Evolutionary conservation across 2,797 vertebrate species (phyloP).

Genomic region (Crossoptilon crossoptilon): DNA sequence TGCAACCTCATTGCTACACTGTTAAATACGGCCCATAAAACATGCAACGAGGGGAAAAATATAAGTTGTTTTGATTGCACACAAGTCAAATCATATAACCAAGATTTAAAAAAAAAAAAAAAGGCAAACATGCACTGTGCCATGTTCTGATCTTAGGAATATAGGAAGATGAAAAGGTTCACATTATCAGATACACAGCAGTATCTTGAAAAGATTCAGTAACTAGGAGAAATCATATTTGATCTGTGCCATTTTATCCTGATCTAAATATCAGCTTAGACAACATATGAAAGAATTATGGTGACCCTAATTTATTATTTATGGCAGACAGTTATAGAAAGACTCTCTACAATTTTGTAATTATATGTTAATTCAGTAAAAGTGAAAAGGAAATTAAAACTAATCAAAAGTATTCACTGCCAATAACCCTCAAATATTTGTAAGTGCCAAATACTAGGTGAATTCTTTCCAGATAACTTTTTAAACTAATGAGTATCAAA

Average conservation of each 20-base stretch:
- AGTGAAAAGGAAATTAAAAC: not conserved
- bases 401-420: not conserved
- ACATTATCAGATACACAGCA: not conserved
- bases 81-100: not conserved
- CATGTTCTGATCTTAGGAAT: not conserved
- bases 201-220: not conserved
- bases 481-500: constrained; percentile 58
- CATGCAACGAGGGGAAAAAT: rapidly evolving
- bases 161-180: not conserved
- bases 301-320: not conserved
- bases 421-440: not conserved
- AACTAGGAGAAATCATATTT: not conserved
- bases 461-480: constrained; percentile 59
- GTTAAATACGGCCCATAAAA: not conserved
- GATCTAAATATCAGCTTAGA: not conserved
- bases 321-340: not conserved
- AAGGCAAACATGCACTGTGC: not conserved
- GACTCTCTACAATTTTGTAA: not conserved
- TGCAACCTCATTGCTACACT: not conserved
- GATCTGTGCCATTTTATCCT: not conserved
- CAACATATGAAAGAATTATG: not conserved
- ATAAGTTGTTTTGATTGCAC: not conserved
- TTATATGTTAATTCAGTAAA: not conserved
- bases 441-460: not conserved
- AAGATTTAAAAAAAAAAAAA: not conserved